These are phyloP conservation scores for Sceloporus undulatus DNA, from an alignment of 2,113 vertebrate species.

Conservation along the genomic window DNA sequence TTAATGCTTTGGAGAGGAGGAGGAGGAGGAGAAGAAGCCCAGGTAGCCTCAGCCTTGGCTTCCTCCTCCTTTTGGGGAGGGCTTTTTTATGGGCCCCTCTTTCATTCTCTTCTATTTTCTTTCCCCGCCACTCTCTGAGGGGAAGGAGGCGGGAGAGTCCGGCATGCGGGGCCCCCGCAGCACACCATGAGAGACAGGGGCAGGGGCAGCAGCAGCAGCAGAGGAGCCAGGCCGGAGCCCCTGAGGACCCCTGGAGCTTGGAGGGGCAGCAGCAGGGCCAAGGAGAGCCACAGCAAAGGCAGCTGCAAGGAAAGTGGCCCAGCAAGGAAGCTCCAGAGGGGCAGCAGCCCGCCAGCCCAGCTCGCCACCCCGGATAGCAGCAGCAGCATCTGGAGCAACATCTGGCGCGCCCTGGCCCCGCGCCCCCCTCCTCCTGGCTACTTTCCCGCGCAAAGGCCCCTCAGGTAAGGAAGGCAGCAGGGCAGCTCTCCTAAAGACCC, in stretches of 20 bases:
- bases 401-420: constrained; percentile 52
- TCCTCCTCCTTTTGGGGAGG: background rate
- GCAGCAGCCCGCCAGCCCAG: constrained; percentile 44
- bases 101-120: background rate
- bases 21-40: constrained; percentile 9
- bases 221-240: constrained; percentile 35
- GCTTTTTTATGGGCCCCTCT: constrained; percentile 14
- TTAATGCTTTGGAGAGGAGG: constrained; percentile 44
- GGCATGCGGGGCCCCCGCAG: constrained; percentile 60
- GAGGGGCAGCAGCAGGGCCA: constrained; percentile 63
- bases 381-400: constrained; percentile 27
- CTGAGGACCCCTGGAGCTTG: constrained; percentile 45
- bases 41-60: background rate
- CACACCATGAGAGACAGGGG: constrained; percentile 67
- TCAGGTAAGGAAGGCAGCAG: constrained; percentile 52
- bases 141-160: constrained; percentile 43
- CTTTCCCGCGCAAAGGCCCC: constrained; percentile 34
- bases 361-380: constrained; percentile 72
- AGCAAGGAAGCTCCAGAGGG: constrained; percentile 56
- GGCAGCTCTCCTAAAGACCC: too few species aligned
- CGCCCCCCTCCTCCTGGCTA: constrained; percentile 27
- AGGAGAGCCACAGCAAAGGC: constrained; percentile 39
- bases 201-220: constrained; percentile 18
- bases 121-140: constrained; percentile 36
- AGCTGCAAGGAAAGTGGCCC: constrained; percentile 61